Base-by-base conservation (phyloP, 1,140 invertebrate species). In the Dolichoris vasculosae region DNA sequence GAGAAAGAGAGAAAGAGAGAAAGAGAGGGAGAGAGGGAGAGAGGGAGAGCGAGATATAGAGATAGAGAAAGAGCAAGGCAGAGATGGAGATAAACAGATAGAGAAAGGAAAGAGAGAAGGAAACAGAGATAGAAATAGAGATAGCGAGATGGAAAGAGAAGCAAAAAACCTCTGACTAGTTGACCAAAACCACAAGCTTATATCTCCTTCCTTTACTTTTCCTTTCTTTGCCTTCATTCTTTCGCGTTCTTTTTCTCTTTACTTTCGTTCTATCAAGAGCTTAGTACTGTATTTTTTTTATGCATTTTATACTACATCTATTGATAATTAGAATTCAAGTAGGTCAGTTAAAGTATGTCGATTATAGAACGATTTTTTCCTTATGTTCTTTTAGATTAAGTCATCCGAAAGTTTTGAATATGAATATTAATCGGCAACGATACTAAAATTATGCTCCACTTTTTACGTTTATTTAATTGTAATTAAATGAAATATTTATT, bases 1-100 rank as follows among this genome's bases (percentile, higher is more conserved):
- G 35, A 46, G 48, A 80, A 59, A 82, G 51, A 73, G 81, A 55
- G 46, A 82, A 43, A 81, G 30, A 55, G 71, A 75, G 43, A 77
- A n/a, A 48, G 46, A 46, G 59, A 82, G 32, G 48, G 55, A 67
- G 11, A 67, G 64, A 67, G 17, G 11, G 69, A 43, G 38, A 73
- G 35, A 73, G 69, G 43, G 9, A 71, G 9, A 23, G 1, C 7
- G 67, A 15, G 67, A 17, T n/a, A n/a, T n/a, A 55, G 15, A 26
- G 26, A 59, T 15, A 26, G 6, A 7, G 67, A 40, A 40, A 40
- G 35, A 15, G 1, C 6, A 20, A 32, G 67, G 13, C 4, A 69
- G 32, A 38, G 67, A 38, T 17, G 67, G 15, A 69, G 35, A 40
- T 8, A 15, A 35, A 20, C 11, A 38, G 67, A 69, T 13, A 69